A percentile compares a stretch with the other conserved stretches of the same genome.
Conservation (phyloP, 2,797 vertebrate species). For the Myotis myotis region DNA sequence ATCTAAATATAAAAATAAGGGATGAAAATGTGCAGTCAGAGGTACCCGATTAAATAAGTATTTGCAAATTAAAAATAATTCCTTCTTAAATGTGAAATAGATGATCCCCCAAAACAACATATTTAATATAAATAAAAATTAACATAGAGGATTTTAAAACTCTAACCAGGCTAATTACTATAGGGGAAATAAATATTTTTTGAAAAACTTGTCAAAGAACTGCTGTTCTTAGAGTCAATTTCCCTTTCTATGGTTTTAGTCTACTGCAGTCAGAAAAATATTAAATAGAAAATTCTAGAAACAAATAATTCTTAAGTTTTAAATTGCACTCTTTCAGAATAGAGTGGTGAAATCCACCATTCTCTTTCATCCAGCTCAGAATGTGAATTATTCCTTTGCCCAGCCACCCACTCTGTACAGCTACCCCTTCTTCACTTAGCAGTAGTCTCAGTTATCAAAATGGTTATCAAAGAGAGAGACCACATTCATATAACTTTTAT, state of each 20-base stretch:
- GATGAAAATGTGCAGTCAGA: not conserved
- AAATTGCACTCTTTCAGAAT: not conserved
- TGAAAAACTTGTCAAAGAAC: not conserved
- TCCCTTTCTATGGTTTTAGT: not conserved
- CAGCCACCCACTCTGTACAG: not conserved
- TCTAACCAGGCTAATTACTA: not conserved
- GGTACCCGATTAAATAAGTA: not conserved
- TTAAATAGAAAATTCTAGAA: not conserved
- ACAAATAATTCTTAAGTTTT: not conserved
- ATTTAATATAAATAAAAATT: not conserved
- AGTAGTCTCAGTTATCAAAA: not conserved
- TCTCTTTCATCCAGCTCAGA: not conserved
- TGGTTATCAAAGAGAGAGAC: not conserved
- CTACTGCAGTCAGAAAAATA: not conserved
- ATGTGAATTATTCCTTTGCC: not conserved
- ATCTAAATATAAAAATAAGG: not conserved
- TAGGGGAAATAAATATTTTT: not conserved
- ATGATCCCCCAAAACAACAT: not conserved
- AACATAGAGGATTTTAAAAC: not conserved
- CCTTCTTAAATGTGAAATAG: not conserved
- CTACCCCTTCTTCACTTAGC: not conserved
- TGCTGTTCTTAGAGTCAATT: not conserved
- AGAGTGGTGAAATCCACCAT: not conserved
- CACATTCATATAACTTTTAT: not conserved
- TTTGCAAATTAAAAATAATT: not conserved